Percentiles rank a stretch among this genome's conserved stretches.
These are phyloP conservation scores for Leucozona laternaria DNA, from an alignment of 2,888 invertebrate genomes.

Conservation along the genomic window DNA sequence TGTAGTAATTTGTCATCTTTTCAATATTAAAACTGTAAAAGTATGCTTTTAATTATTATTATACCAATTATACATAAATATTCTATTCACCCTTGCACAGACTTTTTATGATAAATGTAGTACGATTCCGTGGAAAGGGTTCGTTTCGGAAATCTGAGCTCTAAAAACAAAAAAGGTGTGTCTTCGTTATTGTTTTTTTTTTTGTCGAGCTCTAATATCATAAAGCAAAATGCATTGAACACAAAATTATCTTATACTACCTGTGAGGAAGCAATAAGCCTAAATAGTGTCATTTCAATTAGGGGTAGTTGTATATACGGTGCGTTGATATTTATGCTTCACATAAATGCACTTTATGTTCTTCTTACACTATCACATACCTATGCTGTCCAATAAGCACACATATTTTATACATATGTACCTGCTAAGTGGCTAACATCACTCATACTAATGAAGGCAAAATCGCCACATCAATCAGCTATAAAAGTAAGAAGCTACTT, in stretches of 20 bases:
- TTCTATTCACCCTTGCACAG: background rate
- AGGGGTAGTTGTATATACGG: slow-evolving; percentile 34
- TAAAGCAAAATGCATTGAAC: slow-evolving; percentile 16
- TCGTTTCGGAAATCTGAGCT: slow-evolving; percentile 61
- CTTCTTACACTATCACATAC: slow-evolving; percentile 61
- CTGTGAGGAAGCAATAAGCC: slow-evolving; percentile 56
- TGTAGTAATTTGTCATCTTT: background rate
- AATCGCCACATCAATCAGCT: slow-evolving; percentile 61
- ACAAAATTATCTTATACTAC: slow-evolving; percentile 40
- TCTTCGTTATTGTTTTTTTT: slow-evolving; percentile 40
- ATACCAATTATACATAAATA: background rate
- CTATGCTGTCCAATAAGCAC: background rate
- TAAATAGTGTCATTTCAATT: slow-evolving; percentile 49
- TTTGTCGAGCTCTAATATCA: slow-evolving; percentile 7
- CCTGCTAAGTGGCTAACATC: slow-evolving; percentile 59
- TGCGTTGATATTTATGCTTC: slow-evolving; percentile 61
- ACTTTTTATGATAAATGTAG: too few species aligned
- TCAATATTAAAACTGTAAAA: background rate
- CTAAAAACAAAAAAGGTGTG: slow-evolving; percentile 55
- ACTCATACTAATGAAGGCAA: slow-evolving; percentile 42
- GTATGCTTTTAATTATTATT: background rate
- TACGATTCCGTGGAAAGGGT: slow-evolving; percentile 15
- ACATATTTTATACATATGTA: background rate
- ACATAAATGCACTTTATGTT: slow-evolving; percentile 64
- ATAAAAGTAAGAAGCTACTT: slow-evolving; percentile 72